Evolutionary conservation across 2,888 invertebrate species (phyloP).

Genomic region (Drosophila incognita): DNA sequence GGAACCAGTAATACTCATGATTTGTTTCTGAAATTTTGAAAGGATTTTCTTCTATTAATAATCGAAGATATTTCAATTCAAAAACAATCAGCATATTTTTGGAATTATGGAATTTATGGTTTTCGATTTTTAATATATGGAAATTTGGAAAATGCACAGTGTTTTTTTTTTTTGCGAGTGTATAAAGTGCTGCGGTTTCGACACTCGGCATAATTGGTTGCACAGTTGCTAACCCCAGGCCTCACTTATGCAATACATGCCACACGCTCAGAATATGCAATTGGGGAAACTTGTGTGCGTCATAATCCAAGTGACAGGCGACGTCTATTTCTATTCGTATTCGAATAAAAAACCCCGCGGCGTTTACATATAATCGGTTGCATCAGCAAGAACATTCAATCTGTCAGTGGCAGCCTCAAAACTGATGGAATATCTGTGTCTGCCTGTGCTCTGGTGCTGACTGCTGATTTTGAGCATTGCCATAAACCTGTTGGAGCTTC

Average conservation of each 20-base stretch:
- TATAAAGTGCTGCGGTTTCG: neutral
- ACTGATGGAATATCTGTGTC: neutral
- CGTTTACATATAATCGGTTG: neutral
- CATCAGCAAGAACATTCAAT: no score
- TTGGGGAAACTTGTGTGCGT: neutral
- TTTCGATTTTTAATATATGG: neutral
- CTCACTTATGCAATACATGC: neutral
- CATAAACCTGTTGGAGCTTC: neutral
- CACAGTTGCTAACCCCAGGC: neutral
- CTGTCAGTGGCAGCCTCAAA: neutral
- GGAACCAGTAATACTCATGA: no score
- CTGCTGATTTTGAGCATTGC: neutral
- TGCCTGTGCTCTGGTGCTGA: neutral
- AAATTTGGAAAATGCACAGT: neutral
- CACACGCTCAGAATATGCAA: neutral
- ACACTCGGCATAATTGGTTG: neutral
- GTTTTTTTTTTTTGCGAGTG: neutral
- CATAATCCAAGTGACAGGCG: no score
- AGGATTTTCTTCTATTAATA: no score
- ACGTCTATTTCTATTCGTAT: neutral
- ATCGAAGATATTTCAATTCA: no score
- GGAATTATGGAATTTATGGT: no score
- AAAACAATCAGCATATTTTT: no score
- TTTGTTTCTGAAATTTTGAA: no score
- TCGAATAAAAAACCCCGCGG: neutral